These are phyloP conservation scores for Lycocerus yunnanus DNA, from an alignment of 2,888 invertebrate species.

Conservation along the genomic window DNA sequence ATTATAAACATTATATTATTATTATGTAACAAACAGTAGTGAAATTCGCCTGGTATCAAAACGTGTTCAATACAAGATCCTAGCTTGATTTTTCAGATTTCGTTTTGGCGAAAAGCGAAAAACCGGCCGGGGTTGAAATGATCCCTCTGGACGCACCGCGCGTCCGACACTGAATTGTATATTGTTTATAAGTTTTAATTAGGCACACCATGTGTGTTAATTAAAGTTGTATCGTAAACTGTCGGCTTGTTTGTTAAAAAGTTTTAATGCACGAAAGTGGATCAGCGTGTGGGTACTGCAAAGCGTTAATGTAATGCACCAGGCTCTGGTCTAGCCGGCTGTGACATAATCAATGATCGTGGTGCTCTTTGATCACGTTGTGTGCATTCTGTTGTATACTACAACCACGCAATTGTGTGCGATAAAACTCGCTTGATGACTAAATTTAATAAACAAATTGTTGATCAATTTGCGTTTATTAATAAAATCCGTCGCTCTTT, in stretches of 20 bases:
- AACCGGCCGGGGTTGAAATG: too few species aligned
- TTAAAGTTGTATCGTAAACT: not conserved
- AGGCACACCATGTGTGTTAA: not conserved
- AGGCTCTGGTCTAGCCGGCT: constrained; percentile 21
- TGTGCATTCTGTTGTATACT: constrained; percentile 19
- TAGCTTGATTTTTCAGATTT: too few species aligned
- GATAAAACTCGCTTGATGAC: constrained; percentile 4
- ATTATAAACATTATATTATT: too few species aligned
- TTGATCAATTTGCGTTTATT: not conserved
- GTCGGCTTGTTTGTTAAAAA: not conserved
- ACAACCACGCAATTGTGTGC: constrained; percentile 13
- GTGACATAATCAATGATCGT: constrained; percentile 15
- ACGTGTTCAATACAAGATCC: too few species aligned
- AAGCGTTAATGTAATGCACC: constrained; percentile 15
- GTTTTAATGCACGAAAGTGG: not conserved
- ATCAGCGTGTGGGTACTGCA: constrained; percentile 9
- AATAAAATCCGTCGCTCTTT: not conserved
- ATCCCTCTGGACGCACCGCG: too few species aligned
- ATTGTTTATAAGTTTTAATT: not conserved
- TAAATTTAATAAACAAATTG: constrained; percentile 10
- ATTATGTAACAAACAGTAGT: too few species aligned
- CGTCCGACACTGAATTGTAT: not conserved
- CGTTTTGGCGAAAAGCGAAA: too few species aligned
- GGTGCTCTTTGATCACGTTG: constrained; percentile 23
- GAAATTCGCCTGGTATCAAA: too few species aligned